Conservation (phyloP, 2,113 vertebrate species). For the Apodemus sylvaticus region DNA sequence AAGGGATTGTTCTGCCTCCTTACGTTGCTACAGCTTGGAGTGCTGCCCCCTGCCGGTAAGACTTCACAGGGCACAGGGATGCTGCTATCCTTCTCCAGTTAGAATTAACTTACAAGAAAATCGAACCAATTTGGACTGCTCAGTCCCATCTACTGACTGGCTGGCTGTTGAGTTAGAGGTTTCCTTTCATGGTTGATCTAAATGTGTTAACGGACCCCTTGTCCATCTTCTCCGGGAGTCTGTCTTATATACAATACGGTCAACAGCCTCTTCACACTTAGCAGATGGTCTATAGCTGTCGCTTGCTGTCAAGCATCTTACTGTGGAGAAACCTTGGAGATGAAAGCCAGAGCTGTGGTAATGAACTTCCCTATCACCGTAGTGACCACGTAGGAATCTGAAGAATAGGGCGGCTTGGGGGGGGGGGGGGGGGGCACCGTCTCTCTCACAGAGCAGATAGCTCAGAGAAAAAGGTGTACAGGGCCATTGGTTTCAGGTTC, state of each 20-base stretch:
- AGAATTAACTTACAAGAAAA: slow-evolving; percentile 98
- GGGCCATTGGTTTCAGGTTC: background rate
- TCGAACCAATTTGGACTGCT: slow-evolving; percentile 97
- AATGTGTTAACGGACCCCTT: slow-evolving; percentile 98
- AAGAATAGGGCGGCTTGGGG: background rate
- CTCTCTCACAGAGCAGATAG: background rate
- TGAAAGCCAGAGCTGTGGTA: background rate
- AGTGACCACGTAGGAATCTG: background rate
- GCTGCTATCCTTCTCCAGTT: slow-evolving; percentile 96
- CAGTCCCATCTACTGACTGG: slow-evolving; percentile 94
- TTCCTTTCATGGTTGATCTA: slow-evolving; percentile 99
- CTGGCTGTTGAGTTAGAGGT: slow-evolving; percentile 96
- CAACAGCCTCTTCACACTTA: slow-evolving; percentile 43
- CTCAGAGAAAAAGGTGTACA: background rate
- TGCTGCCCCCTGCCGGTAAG: slow-evolving; percentile 87
- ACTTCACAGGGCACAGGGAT: slow-evolving; percentile 99
- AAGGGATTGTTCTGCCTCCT: slow-evolving; percentile 93
- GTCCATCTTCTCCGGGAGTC: slow-evolving; percentile 98
- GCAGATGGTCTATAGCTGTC: background rate
- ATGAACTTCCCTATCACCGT: background rate
- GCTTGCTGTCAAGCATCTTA: background rate
- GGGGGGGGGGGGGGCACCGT: no score
- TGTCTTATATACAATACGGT: slow-evolving; percentile 89
- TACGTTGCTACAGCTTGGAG: slow-evolving; percentile 86
- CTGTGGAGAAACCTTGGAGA: background rate